Conservation (phyloP, 2,888 invertebrate genomes). For the Aleiodes testaceus region DNA sequence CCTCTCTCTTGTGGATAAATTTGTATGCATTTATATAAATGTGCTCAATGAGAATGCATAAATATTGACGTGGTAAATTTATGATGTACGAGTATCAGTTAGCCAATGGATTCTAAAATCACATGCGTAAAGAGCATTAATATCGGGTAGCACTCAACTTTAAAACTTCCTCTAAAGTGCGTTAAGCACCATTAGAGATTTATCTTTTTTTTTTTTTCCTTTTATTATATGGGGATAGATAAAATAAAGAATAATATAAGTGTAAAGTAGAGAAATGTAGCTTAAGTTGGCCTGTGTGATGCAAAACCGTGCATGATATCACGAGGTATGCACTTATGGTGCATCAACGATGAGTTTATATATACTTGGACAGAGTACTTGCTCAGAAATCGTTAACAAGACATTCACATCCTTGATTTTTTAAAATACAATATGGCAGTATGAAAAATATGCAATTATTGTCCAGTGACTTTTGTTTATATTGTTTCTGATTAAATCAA, state of each 20-base stretch:
- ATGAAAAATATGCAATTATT: constrained; percentile 58
- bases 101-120: too few species aligned
- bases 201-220: too few species aligned
- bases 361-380: constrained; percentile 65
- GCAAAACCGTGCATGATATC: constrained; percentile 56
- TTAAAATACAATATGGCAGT: constrained; percentile 46
- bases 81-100: constrained; percentile 32
- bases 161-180: not conserved
- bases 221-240: not conserved
- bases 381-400: constrained; percentile 50
- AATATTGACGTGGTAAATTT: too few species aligned
- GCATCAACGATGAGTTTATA: constrained; percentile 39
- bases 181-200: not conserved
- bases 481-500: constrained; percentile 38
- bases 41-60: too few species aligned
- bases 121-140: constrained; percentile 2
- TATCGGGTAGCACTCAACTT: constrained; percentile 22
- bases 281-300: constrained; percentile 13
- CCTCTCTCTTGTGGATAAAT: too few species aligned
- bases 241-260: constrained; percentile 29
- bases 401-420: not conserved
- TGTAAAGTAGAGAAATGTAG: constrained; percentile 37
- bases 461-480: constrained; percentile 38
- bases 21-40: too few species aligned
- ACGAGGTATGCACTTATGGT: constrained; percentile 59